phyloP scores from a whole-genome alignment of 2,888 invertebrate genomes.

The Pheosia tremula region DNA sequence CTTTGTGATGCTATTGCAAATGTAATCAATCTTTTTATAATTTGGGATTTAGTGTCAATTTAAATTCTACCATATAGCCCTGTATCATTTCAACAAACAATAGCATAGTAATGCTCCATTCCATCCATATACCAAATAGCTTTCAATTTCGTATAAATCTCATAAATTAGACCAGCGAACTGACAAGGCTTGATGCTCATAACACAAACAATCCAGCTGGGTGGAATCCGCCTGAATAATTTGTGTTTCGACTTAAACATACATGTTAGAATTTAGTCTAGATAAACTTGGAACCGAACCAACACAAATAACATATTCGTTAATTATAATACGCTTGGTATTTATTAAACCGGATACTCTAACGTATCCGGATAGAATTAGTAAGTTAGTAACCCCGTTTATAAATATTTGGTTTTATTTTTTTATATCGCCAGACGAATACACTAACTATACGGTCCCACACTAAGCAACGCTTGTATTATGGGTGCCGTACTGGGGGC shows the following conservation, averaged over 20 bases:
- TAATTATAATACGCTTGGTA: constrained; percentile 20
- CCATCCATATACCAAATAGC: background rate
- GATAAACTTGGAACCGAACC: constrained; percentile 14
- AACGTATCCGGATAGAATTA: background rate
- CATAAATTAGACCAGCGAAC: constrained; percentile 28
- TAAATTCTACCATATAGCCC: too few species aligned
- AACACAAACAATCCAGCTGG: constrained; percentile 29
- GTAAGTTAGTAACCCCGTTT: too few species aligned
- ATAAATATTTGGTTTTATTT: too few species aligned
- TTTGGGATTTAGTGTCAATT: too few species aligned
- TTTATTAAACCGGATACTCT: background rate
- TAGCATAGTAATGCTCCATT: background rate
- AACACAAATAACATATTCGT: constrained; percentile 28
- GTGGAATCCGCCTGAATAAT: constrained; percentile 22
- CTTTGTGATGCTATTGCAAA: too few species aligned
- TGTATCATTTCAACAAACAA: background rate
- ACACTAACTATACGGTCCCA: too few species aligned
- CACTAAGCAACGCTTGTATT: too few species aligned
- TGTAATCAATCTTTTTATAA: too few species aligned
- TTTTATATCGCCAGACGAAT: too few species aligned
- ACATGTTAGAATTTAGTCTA: constrained; percentile 17
- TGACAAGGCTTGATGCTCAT: constrained; percentile 20
- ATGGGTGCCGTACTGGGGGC: too few species aligned
- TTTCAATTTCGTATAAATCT: constrained; percentile 21
- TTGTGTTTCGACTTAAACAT: constrained; percentile 25